These are phyloP conservation scores for Hypocryptadius cinnamomeus DNA, from an alignment of 2,113 vertebrate species.

Conservation along the genomic window DNA sequence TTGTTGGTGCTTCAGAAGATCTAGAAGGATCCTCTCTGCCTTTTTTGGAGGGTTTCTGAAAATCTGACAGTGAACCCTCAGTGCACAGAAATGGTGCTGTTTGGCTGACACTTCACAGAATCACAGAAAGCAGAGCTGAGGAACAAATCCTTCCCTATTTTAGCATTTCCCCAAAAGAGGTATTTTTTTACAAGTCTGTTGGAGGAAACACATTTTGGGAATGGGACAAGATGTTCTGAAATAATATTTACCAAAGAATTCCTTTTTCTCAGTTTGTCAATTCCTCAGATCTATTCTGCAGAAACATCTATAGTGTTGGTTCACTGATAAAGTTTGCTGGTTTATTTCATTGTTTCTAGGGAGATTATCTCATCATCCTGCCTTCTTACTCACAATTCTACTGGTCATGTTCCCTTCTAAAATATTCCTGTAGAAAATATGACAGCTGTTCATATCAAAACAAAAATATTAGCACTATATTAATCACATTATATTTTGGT, in stretches of 20 bases:
- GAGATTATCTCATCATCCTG: neutral
- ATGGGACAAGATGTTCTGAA: neutral
- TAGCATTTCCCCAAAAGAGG: neutral
- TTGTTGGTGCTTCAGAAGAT: neutral
- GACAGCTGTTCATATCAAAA: neutral
- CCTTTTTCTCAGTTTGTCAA: neutral
- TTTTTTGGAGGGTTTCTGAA: neutral
- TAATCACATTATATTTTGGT: neutral
- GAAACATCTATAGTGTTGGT: neutral
- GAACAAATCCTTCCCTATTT: neutral
- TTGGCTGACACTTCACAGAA: neutral
- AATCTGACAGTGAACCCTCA: neutral
- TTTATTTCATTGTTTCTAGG: neutral
- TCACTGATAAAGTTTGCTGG: neutral
- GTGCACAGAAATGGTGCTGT: neutral
- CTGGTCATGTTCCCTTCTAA: neutral
- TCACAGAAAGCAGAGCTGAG: neutral
- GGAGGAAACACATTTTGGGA: neutral
- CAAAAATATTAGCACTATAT: neutral
- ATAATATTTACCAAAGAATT: neutral
- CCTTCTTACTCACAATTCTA: neutral
- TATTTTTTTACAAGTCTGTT: neutral
- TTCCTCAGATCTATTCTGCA: neutral
- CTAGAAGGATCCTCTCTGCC: neutral
- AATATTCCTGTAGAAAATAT: neutral